A percentile compares a stretch with the other conserved stretches of the same genome.
These are phyloP conservation scores for Motacilla alba DNA, from an alignment of 2,113 vertebrate species.

Conservation along the genomic window DNA sequence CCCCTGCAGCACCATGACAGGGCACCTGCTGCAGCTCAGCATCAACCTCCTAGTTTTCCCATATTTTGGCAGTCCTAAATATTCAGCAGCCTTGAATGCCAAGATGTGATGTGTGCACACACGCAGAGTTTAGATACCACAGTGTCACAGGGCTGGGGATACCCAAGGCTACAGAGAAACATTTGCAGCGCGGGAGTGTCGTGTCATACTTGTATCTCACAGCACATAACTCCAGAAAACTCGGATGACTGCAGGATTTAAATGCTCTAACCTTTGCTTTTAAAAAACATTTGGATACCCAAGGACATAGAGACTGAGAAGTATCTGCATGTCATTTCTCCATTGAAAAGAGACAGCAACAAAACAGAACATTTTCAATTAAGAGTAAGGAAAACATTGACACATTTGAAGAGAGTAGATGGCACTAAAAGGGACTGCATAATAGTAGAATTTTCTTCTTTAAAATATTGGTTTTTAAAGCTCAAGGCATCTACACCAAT, in stretches of 20 bases:
- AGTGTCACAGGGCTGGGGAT: neutral
- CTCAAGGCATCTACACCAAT: neutral
- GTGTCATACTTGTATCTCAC: neutral
- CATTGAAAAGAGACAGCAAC: neutral
- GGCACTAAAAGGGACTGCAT: neutral
- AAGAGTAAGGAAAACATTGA: neutral
- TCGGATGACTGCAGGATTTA: neutral
- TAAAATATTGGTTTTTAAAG: neutral
- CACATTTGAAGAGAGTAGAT: neutral
- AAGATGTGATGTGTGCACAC: neutral
- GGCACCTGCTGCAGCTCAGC: neutral
- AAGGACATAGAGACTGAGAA: neutral
- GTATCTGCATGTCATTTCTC: neutral
- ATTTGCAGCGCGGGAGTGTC: neutral
- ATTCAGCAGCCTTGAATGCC: neutral
- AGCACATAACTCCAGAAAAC: neutral
- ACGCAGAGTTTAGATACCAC: neutral
- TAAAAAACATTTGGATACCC: neutral
- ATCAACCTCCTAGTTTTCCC: neutral
- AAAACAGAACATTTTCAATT: neutral
- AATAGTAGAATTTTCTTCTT: neutral
- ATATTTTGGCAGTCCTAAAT: neutral
- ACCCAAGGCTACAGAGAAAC: neutral
- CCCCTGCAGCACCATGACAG: neutral
- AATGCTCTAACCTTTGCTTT: slow-evolving; percentile 5